Evolutionary conservation across 2,797 vertebrate genomes (phyloP).

Genomic region (Sparidentex hasta): DNA sequence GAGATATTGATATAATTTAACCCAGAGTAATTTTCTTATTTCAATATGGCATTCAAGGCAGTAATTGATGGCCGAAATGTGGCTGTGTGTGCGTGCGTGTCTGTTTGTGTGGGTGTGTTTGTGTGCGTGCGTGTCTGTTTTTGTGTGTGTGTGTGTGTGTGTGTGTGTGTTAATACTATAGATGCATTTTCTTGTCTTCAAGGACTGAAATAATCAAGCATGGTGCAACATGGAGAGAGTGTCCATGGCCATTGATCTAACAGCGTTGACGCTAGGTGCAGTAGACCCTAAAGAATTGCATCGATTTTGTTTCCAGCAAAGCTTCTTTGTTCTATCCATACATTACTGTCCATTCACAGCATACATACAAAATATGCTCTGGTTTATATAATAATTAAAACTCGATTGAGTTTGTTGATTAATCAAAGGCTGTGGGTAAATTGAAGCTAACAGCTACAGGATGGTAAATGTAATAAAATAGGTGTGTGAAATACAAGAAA

Average conservation of each 20-base stretch:
- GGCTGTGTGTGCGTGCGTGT: not conserved
- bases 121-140: not conserved
- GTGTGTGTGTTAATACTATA: slow-evolving; percentile 31
- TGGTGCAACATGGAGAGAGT: slow-evolving; percentile 48
- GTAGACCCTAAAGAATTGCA: slow-evolving; percentile 45
- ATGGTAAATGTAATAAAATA: slow-evolving; percentile 19
- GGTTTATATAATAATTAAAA: slow-evolving; percentile 25
- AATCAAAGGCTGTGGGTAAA: not conserved
- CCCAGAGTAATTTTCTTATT: not conserved
- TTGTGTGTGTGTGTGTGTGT: slow-evolving; percentile 1
- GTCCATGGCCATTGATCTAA: slow-evolving; percentile 57
- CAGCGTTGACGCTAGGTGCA: slow-evolving; percentile 45
- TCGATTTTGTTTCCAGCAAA: slow-evolving; percentile 55
- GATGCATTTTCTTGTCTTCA: slow-evolving; percentile 35
- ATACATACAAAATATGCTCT: slow-evolving; percentile 20
- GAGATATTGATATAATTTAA: not conserved
- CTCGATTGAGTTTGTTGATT: slow-evolving; percentile 13
- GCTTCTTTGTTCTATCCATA: slow-evolving; percentile 40
- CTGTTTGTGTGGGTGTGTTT: rapidly evolving
- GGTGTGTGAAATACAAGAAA: not conserved
- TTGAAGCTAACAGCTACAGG: not conserved
- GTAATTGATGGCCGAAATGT: not conserved
- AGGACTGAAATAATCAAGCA: slow-evolving; percentile 54
- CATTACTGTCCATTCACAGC: slow-evolving; percentile 30
- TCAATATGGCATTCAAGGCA: not conserved